A percentile compares a stretch with the other conserved stretches of the same genome.
Conservation (phyloP, 2,113 vertebrate species). For the Polyodon spathula region DNA sequence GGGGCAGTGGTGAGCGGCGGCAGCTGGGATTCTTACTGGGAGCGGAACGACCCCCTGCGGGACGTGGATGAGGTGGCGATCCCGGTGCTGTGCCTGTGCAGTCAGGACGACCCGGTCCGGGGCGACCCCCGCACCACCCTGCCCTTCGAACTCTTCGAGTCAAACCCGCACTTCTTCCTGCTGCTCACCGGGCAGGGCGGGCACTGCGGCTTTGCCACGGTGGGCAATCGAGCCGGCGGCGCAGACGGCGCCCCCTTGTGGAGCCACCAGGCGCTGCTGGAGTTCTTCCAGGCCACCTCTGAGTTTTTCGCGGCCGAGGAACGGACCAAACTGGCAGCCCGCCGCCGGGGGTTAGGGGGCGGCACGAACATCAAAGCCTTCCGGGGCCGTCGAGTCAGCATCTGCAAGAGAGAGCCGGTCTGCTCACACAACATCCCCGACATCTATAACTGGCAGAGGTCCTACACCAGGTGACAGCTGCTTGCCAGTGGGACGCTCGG, state of each 20-base stretch:
- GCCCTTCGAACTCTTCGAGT: conserved; percentile 67
- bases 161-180: conserved; percentile 70
- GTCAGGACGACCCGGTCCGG: conserved; percentile 58
- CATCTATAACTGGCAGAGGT: conserved; percentile 68
- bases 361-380: conserved; percentile 36
- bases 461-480: conserved; percentile 60
- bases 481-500: too few species aligned
- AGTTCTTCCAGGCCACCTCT: conserved; percentile 63
- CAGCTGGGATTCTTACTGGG: conserved; percentile 66
- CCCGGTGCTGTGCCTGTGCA: conserved; percentile 62
- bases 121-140: conserved; percentile 47
- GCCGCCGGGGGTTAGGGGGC: conserved; percentile 45
- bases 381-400: conserved; percentile 54
- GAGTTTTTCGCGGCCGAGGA: conserved; percentile 68
- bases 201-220: conserved; percentile 60
- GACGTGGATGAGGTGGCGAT: conserved; percentile 70
- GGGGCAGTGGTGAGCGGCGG: conserved; percentile 14
- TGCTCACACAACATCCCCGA: conserved; percentile 67
- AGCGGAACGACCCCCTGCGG: conserved; percentile 62
- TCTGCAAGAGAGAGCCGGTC: conserved; percentile 50
- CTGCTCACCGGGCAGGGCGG: conserved; percentile 55
- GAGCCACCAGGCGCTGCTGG: conserved; percentile 61
- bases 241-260: conserved; percentile 32
- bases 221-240: background rate
- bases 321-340: conserved; percentile 45